Evolutionary conservation across 2,113 vertebrate genomes (phyloP).

Genomic region (Platichthys flesus): DNA sequence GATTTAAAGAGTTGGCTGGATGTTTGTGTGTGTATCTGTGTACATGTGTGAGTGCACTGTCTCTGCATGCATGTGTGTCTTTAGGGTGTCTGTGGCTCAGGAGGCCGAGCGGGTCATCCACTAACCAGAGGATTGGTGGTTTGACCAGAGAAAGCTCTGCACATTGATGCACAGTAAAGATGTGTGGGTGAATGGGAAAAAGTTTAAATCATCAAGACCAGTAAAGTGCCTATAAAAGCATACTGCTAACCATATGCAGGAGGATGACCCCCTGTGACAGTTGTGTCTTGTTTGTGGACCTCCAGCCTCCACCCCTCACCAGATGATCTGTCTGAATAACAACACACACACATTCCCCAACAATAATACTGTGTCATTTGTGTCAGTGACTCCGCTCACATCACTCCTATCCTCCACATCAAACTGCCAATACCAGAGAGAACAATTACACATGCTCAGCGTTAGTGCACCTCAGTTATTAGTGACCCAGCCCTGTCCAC

Average conservation of each 20-base stretch:
- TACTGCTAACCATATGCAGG: no score
- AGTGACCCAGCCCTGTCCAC: neutral
- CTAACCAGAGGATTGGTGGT: neutral
- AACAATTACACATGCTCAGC: slow-evolving; percentile 12
- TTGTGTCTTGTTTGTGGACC: slow-evolving; percentile 36
- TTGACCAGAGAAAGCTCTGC: neutral
- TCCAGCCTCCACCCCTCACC: slow-evolving; percentile 8
- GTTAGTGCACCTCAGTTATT: slow-evolving; percentile 7
- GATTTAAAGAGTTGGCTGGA: neutral
- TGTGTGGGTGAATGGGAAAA: no score
- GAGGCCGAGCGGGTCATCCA: neutral
- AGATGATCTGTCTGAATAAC: slow-evolving; percentile 46
- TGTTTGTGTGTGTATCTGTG: neutral
- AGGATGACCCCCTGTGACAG: no score
- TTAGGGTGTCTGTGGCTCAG: no score
- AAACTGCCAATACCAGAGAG: slow-evolving; percentile 6
- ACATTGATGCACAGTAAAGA: neutral
- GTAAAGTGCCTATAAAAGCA: no score
- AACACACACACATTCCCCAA: slow-evolving; percentile 36
- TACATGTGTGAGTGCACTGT: neutral
- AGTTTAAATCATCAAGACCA: no score
- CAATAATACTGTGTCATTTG: slow-evolving; percentile 32
- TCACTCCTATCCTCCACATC: slow-evolving; percentile 17
- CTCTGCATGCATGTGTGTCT: slow-evolving; percentile 4
- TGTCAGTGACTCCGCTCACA: slow-evolving; percentile 17